These are phyloP conservation scores for Chiloscyllium plagiosum DNA, from an alignment of 2,113 vertebrate species.

Conservation along the genomic window DNA sequence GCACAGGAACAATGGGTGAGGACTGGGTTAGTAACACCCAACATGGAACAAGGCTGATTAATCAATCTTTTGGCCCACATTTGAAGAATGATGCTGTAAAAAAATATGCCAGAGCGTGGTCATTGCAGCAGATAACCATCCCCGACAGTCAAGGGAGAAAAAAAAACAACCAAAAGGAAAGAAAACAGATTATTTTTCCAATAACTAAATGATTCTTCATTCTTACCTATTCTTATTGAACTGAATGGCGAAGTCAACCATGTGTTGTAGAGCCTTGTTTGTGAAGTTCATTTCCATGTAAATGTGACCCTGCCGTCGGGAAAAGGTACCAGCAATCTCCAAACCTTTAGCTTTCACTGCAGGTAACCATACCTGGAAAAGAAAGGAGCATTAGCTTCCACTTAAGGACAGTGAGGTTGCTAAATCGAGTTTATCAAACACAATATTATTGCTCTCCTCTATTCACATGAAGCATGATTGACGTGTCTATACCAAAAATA, in stretches of 20 bases:
- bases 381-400: background rate
- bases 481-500: background rate
- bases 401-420: background rate
- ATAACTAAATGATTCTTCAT: background rate
- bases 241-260: slow-evolving; percentile 96
- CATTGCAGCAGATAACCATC: background rate
- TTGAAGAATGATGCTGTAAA: background rate
- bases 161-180: background rate
- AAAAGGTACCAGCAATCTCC: slow-evolving; percentile 92
- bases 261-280: slow-evolving; percentile 97
- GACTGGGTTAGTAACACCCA: background rate
- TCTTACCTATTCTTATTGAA: slow-evolving; percentile 98
- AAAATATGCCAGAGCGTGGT: background rate
- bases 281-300: slow-evolving; percentile 98
- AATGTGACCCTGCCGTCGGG: slow-evolving; percentile 92
- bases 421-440: too few relatives aligned
- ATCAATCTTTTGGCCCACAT: background rate
- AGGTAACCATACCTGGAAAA: slow-evolving; percentile 84
- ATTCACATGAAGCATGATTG: too few relatives aligned
- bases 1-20: background rate
- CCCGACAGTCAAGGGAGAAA: background rate
- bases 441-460: background rate
- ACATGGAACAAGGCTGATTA: background rate
- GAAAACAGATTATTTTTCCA: background rate
- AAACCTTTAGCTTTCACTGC: slow-evolving; percentile 95